Base-by-base conservation (phyloP, 1,140 invertebrate species). In the Solenopsis invicta region DNA sequence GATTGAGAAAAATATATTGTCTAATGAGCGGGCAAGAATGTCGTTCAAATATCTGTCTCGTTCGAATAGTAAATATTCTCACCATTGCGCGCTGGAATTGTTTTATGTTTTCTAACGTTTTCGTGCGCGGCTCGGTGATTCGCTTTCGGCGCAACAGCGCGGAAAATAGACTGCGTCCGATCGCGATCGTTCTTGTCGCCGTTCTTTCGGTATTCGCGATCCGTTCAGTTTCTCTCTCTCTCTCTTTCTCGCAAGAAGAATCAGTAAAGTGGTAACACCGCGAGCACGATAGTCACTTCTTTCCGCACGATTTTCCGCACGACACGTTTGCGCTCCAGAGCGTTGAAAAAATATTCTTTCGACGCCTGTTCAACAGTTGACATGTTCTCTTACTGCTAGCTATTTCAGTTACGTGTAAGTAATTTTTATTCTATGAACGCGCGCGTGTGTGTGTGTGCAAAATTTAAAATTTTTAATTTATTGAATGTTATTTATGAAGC, bases 91-190 rank as follows among this genome's bases (percentile, higher is more conserved):
- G 18, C n/a, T 13, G 24, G 13, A 21, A 75, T 84, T 84, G 54
- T 75, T 74, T 21, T 24, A 6, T 9, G 9, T 67, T 59, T 66
- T 41, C 66, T 81, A 50, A 62, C 67, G 21, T 64, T 50, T 45
- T 54, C 66, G 41, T 21, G 18, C 50, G 64, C 64, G 18, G 37
- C 52, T 56, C 45, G 48, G 21, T 52, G 80, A 84, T 10, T n/a
- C 69, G 69, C 54, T 84, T 62, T 75, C 41, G 13, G 48, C 24
- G 87, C 67, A 86, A 67, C 71, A 86, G 87, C 74, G 88, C 87
- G 80, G 87, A 89, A 86, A 89, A 86, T 86, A 75, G 62, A 59
- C 29, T 54, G 59, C 59, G 69, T 67, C n/a, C 54, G 71, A 69
- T 87, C 67, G 29, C 66, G 56, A 69, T 54, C 56, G 45, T 52